Evolutionary conservation across 2,113 vertebrate species (phyloP), one percentile per base, ranked within the genome.

Genomic region (Genyomyrus donnyi): DNA sequence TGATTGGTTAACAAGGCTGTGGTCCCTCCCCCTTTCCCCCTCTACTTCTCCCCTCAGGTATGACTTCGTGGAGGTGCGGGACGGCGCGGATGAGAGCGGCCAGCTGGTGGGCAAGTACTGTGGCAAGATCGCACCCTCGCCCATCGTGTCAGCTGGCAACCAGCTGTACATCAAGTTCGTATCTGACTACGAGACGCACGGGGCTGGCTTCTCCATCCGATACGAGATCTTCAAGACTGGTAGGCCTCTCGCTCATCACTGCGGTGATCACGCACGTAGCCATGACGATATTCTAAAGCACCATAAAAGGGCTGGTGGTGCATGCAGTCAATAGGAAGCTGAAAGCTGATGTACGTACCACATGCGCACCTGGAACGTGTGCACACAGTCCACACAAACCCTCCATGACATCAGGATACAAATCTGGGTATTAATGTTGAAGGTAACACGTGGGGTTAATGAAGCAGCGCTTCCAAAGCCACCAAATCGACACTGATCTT

Each of bases 171-270:
- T 99, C 94, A 98, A 97, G 94, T 99, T 99, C 92, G 98, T 99
- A 93, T 99, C 98, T 0, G 98, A 99, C 95, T 99, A 99, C 39
- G 98, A 99, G 95, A 99, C 98, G 0, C 98, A 99, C 0, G 98
- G 98, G 86, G 98, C 98, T 15, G 98, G 98, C 91, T 99, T 99
- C 95, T 99, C 98, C 92, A 99, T 99, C 93, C 97, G 98, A 90
- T 99, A 99, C 0, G 98, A 99, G 96, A 95, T 99, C 95, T 99
- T 97, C 93, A 99, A 99, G 95, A 97, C 97, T 94, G 98, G 98
- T 98, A 88, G 96, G 96, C 50, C 27, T 13, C 50, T 87, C 1
- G 83, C 49, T 27, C 7, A 11, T 56, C 24, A 91, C 94, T 85
- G 50, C 74, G 27, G 39, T 50, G 27, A 24, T 13, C 48, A 52